Percentiles rank a stretch among this genome's conserved stretches.
phyloP scores from a whole-genome alignment of 2,888 invertebrate genomes.

The Lysandra coridon region DNA sequence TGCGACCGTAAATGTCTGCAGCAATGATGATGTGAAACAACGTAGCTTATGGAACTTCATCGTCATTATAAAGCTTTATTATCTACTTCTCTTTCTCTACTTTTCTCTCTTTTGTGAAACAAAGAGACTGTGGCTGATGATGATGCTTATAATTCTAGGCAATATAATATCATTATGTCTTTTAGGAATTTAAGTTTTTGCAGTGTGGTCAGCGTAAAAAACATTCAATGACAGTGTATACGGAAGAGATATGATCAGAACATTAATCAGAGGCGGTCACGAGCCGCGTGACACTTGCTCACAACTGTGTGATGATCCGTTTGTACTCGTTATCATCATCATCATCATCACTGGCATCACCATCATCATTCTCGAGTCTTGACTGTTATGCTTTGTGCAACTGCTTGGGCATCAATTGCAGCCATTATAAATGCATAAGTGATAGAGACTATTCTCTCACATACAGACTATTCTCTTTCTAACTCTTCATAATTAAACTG shows the following conservation, averaged over 20 bases:
- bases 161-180: background rate
- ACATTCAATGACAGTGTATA: constrained; percentile 18
- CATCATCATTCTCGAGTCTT: background rate
- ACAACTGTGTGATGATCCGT: constrained; percentile 18
- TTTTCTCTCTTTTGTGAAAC: background rate
- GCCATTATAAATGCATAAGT: background rate
- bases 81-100: background rate
- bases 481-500: background rate
- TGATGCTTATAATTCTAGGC: background rate
- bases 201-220: background rate
- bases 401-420: no score
- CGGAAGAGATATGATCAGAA: constrained; percentile 20
- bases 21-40: no score
- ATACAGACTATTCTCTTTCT: no score
- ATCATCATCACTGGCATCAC: background rate
- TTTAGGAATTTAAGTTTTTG: constrained; percentile 5
- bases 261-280: constrained; percentile 26
- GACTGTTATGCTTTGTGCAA: no score
- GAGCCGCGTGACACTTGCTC: constrained; percentile 22
- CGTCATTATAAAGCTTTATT: no score
- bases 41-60: no score
- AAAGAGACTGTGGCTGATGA: background rate
- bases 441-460: background rate
- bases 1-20: no score
- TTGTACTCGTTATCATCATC: background rate